Percentiles rank a stretch among this genome's conserved stretches.
Evolutionary conservation across 2,113 vertebrate species (phyloP).

Genomic region (Apus apus): DNA sequence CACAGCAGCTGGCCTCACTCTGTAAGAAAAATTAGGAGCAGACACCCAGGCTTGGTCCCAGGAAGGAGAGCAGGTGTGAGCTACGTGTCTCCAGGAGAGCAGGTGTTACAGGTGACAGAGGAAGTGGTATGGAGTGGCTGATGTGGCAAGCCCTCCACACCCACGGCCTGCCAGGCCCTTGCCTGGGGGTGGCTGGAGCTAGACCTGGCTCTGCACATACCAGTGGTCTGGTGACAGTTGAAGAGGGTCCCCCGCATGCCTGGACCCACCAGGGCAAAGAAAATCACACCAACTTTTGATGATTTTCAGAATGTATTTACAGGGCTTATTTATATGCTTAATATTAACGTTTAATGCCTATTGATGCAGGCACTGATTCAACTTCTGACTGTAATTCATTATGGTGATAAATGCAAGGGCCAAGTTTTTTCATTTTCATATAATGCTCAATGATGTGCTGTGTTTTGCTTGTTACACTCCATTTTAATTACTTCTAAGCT

Average conservation of each 20-base stretch:
- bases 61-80: rapidly evolving
- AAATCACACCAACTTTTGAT: rapidly evolving
- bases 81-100: rapidly evolving
- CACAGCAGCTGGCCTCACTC: rapidly evolving
- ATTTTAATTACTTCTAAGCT: not conserved
- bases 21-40: not conserved
- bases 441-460: not conserved
- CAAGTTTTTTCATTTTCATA: not conserved
- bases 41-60: rapidly evolving
- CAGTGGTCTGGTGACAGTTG: rapidly evolving
- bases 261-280: not conserved
- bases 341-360: not conserved
- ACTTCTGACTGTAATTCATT: not conserved
- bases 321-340: not conserved
- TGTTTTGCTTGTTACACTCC: not conserved
- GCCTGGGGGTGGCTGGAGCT: rapidly evolving
- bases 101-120: rapidly evolving
- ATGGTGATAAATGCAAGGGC: not conserved
- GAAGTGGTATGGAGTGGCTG: rapidly evolving
- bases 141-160: no score
- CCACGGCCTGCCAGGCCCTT: rapidly evolving
- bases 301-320: not conserved
- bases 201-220: rapidly evolving
- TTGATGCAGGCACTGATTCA: rapidly evolving
- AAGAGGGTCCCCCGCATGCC: rapidly evolving